Evolutionary conservation across 2,888 invertebrate genomes (phyloP).

Genomic region (Gandaritis pyraliata): DNA sequence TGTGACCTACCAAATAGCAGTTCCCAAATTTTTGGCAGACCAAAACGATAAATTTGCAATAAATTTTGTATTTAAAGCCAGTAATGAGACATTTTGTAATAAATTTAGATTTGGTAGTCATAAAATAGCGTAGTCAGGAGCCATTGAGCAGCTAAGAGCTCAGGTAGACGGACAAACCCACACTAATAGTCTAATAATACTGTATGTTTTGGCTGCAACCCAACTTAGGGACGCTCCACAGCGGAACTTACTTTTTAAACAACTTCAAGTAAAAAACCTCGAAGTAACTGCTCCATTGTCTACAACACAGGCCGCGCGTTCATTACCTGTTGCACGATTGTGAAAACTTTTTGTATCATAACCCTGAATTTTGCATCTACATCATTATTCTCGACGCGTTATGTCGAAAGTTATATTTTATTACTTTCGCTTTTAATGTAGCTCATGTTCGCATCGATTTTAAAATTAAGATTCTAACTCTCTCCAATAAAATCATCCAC

Average conservation of each 20-base stretch:
- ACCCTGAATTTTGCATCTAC: constrained; percentile 43
- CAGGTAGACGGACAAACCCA: constrained; percentile 70
- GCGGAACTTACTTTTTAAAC: constrained; percentile 41
- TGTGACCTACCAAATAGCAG: constrained; percentile 10
- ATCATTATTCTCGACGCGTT: constrained; percentile 45
- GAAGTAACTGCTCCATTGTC: constrained; percentile 30
- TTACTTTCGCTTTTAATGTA: constrained; percentile 54
- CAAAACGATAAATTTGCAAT: constrained; percentile 3
- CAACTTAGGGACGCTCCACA: constrained; percentile 61
- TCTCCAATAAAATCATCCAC: constrained; percentile 42
- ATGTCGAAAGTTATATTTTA: constrained; percentile 52
- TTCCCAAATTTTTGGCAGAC: neutral
- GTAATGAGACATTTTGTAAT: constrained; percentile 17
- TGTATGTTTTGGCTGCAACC: constrained; percentile 70
- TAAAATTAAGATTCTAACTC: constrained; percentile 34
- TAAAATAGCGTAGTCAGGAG: constrained; percentile 45
- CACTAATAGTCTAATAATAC: constrained; percentile 79
- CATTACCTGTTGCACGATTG: constrained; percentile 37
- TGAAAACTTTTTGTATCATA: constrained; percentile 32
- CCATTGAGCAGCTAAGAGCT: constrained; percentile 35
- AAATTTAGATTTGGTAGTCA: constrained; percentile 37
- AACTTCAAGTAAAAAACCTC: constrained; percentile 26
- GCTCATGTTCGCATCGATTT: constrained; percentile 49
- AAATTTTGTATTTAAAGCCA: constrained; percentile 13
- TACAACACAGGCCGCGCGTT: constrained; percentile 9